phyloP scores from a whole-genome alignment of 1,140 invertebrate genomes.

The Sinella curviseta region DNA sequence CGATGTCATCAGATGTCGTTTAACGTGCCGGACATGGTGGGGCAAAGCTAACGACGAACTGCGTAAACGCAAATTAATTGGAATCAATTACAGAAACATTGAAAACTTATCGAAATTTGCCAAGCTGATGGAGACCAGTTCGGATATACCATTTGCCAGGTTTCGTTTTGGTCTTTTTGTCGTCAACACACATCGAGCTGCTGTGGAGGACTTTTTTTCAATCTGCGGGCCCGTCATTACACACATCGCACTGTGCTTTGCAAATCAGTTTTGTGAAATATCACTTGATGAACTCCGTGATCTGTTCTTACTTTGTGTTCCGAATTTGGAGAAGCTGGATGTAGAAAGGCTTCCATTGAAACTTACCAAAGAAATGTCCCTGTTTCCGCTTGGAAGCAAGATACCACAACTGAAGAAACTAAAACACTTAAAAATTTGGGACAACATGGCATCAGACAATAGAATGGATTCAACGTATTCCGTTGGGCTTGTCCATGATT shows the following conservation, averaged over 20 bases:
- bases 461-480: slow-evolving; percentile 6
- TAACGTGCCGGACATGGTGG: slow-evolving; percentile 2
- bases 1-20: background rate
- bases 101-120: slow-evolving; percentile 17
- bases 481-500: slow-evolving; percentile 4
- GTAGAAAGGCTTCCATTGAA: background rate
- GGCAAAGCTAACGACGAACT: background rate
- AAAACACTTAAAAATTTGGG: slow-evolving; percentile 16
- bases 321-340: slow-evolving; percentile 11
- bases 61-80: slow-evolving; percentile 4
- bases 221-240: slow-evolving; percentile 8
- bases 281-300: background rate
- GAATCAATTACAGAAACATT: slow-evolving; percentile 16
- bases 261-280: slow-evolving; percentile 19
- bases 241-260: slow-evolving; percentile 13
- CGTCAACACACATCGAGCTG: background rate
- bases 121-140: background rate
- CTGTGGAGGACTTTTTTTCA: slow-evolving; percentile 17
- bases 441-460: slow-evolving; percentile 16
- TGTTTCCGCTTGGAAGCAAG: background rate
- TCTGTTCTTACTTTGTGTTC: background rate
- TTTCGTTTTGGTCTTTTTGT: slow-evolving; percentile 11
- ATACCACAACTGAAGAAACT: slow-evolving; percentile 10
- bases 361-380: slow-evolving; percentile 17
- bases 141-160: slow-evolving; percentile 1